These are phyloP conservation scores for Plebejus anna DNA, from an alignment of 2,888 invertebrate species.

Conservation along the genomic window DNA sequence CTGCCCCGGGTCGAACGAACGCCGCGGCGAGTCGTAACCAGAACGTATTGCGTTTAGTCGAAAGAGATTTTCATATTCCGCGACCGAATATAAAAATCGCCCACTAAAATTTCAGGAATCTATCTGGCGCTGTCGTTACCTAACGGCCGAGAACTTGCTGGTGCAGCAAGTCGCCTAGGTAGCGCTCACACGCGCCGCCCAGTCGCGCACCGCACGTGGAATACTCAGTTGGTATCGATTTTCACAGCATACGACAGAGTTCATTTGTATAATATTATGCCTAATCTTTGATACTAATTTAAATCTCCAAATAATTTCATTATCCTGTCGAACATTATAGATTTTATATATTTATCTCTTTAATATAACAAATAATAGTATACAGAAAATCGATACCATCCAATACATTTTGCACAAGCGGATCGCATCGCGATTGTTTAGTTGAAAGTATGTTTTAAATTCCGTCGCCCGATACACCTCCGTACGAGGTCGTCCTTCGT, in stretches of 20 bases:
- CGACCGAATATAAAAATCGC: constrained; percentile 69
- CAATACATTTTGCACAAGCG: background rate
- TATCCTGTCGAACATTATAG: background rate
- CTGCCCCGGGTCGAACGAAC: background rate
- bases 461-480: constrained; percentile 56
- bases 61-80: constrained; percentile 74
- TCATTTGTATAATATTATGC: background rate
- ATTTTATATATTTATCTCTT: background rate
- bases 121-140: constrained; percentile 62
- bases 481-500: constrained; percentile 57
- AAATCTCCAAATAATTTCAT: background rate
- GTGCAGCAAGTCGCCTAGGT: constrained; percentile 75
- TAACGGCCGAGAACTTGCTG: constrained; percentile 73
- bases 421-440: background rate
- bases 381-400: background rate
- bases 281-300: background rate
- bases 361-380: background rate
- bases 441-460: constrained; percentile 20
- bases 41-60: constrained; percentile 62
- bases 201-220: background rate
- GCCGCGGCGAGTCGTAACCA: constrained; percentile 39
- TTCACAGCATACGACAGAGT: background rate
- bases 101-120: constrained; percentile 67
- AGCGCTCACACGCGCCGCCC: constrained; percentile 47
- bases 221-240: background rate